Evolutionary conservation across 2,888 invertebrate species (phyloP), one percentile per base, ranked within the genome.

Genomic region (Agonopterix arenella): DNA sequence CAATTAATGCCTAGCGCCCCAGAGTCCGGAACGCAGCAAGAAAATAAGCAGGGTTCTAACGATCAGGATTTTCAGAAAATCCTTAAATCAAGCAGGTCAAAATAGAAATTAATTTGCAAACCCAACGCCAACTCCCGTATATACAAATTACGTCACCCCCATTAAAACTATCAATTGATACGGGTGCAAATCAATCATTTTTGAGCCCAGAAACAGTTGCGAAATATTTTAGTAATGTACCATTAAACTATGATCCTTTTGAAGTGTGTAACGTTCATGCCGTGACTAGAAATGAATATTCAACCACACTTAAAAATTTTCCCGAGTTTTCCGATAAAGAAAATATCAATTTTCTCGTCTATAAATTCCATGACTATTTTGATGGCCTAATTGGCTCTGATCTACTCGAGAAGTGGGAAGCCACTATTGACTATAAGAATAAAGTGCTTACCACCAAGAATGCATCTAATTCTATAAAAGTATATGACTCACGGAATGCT

Each of bases 141-240:
- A 48, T 57, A 5, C 54, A 52, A 11, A 53, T 55, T 16, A 16
- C 16, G 16, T 11, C 1, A 9, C 0, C 55, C 58, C 1, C 11
- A 2, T 16, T 58, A 2, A 56, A 58, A 28, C 16, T 58, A 0
- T 28, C 56, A 8, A 51, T 58, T 4, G 56, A 56, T 11, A 56
- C 55, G 0, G 57, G 57, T 3, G 55, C 57, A 8, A 57, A 57
- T 37, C 52, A 53, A 36, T 56, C 52, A 0, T 55, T 55, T 11
- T 37, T 55, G 1, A 57, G 50, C 18, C 57, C 57, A 2, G 52
- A 57, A 7, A 45, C 53, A 1, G 51, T 53, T 11, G 4, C 46
- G 28, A 55, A 48, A 13, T 54, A 49, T 47, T 53, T 37, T 48
- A 4, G 13, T 11, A n/a, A 52, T 4, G 1, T 52, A 8, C 42